Evolutionary conservation across 2,797 vertebrate species (phyloP), one percentile per base, ranked within the genome.

Genomic region (Macroramphosus scolopax): DNA sequence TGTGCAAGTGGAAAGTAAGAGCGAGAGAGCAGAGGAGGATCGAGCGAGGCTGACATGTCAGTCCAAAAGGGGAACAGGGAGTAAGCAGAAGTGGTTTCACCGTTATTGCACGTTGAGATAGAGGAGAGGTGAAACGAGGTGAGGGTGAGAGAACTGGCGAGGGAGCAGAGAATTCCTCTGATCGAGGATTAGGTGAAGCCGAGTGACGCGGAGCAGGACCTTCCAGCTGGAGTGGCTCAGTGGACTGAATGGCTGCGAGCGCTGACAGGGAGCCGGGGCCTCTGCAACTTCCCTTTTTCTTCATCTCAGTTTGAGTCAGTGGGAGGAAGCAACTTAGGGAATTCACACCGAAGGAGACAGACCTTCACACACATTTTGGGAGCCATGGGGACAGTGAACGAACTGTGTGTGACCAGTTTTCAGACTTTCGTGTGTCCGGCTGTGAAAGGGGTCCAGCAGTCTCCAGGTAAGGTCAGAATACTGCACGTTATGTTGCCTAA

Each of bases 391-490:
- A 91, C 92, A 0, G 90, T 94, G 76, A 88, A 81, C 33, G 90
- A 94, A 72, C 91, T 94, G 6, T 94, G 93, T n/a, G 86, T 90
- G 57, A 92, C 92, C 77, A 94, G 92, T 68, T 88, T 94, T 68
- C 91, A 93, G 80, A 89, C 90, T 1, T 92, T 94, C 74, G 60
- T 94, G 67, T 91, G 86, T 79, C 90, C 92, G n/a, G 82, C 86
- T 2, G 72, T 86, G 61, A 66, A 73, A 36, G 9, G 55, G 3
- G 26, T 14, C 39, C 80, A 78, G 41, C 26, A 70, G 24, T 60
- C 76, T 63, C 57, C 87, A 92, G 92, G 93, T 94, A 92, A 44
- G n/a, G 15, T 32, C 20, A 33, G 11, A 34, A 1, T 17, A 5
- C n/a, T 28, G 16, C 6, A 3, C 10, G 5, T 2, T 14, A 12